Base-by-base conservation (phyloP, 2,113 vertebrate species). In the Tragulus kanchil region DNA sequence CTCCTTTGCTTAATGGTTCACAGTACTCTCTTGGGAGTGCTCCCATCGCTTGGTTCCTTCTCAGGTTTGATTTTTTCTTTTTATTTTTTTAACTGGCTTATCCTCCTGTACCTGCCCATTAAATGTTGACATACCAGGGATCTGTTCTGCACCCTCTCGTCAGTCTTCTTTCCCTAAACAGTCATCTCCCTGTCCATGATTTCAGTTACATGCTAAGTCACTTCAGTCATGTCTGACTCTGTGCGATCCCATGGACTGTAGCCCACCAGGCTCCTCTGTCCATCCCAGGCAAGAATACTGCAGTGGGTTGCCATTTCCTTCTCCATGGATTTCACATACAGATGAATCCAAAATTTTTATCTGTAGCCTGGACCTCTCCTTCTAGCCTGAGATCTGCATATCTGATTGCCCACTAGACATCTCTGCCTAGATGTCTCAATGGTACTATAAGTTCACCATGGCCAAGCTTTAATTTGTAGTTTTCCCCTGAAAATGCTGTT, bases 1-100 rank as follows among this genome's bases (percentile, higher is more conserved):
- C 83, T 89, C 56, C 42, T 65, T 88, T 95, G 86, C 65, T 97
- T 90, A 73, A 79, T 94, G 67, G 88, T 81, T 96, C 85, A 69
- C 84, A 73, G 62, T 12, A 6, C 36, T 23, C 71, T 93, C 73
- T 77, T 84, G 31, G 45, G 89, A 93, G 95, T 97, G 58, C 26
- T 93, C 67, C 84, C 75, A 31, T 65, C 7, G 23, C 67, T 87
- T 67, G 26, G 9, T 54, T 56, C 28, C 84, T 82, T 91, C 56
- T 42, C 58, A 23, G 23, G 36, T 36, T 36, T 36, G 36, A 36
- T 36, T 36, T 36, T 36, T 36, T 45, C 11, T 45, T 42, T 19
- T 16, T 4, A 2, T 54, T 67, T 96, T 77, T n/a, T 85, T 93
- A 50, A 21, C 71, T 42, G 36, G 26, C 7, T 48, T 92, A 31